These are phyloP conservation scores for Temnothorax ravouxi DNA, from an alignment of 2,888 invertebrate species.

Conservation along the genomic window DNA sequence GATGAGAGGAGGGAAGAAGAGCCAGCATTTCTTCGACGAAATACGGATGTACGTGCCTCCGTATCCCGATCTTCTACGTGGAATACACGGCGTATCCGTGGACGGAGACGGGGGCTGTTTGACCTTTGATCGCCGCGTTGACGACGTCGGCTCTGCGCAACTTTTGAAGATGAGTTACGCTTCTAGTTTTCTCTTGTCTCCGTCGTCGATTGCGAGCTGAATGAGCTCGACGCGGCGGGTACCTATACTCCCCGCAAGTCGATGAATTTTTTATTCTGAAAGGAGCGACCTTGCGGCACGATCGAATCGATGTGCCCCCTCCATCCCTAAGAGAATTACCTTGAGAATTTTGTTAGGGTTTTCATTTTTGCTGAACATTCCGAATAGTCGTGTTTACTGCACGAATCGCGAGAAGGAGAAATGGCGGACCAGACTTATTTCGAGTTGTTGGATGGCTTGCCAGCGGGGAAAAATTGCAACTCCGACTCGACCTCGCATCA, in stretches of 20 bases:
- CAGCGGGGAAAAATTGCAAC: background rate
- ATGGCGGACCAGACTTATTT: background rate
- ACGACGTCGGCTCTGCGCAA: conserved; percentile 20
- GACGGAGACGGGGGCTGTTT: conserved; percentile 28
- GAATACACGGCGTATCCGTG: conserved; percentile 75
- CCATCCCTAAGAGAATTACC: background rate
- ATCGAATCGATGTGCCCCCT: conserved; percentile 5
- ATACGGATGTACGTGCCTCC: conserved; percentile 82
- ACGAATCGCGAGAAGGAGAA: background rate
- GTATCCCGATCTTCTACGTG: conserved; percentile 77
- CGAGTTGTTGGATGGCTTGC: background rate
- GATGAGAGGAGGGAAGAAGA: conserved; percentile 49
- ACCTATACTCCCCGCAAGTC: background rate
- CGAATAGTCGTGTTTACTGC: background rate
- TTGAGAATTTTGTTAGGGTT: background rate
- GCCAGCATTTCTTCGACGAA: conserved; percentile 74
- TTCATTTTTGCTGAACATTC: background rate
- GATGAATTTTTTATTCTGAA: conserved; percentile 34
- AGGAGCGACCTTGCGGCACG: conserved; percentile 7
- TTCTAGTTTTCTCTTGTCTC: conserved; percentile 1
- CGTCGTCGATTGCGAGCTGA: conserved; percentile 15
- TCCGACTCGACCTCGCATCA: conserved; percentile 3
- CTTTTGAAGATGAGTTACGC: conserved; percentile 23
- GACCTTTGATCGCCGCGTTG: conserved; percentile 41
- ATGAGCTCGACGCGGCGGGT: conserved; percentile 3